Conservation (phyloP, 1,140 invertebrate species). For the Drosophila lacertosa region DNA sequence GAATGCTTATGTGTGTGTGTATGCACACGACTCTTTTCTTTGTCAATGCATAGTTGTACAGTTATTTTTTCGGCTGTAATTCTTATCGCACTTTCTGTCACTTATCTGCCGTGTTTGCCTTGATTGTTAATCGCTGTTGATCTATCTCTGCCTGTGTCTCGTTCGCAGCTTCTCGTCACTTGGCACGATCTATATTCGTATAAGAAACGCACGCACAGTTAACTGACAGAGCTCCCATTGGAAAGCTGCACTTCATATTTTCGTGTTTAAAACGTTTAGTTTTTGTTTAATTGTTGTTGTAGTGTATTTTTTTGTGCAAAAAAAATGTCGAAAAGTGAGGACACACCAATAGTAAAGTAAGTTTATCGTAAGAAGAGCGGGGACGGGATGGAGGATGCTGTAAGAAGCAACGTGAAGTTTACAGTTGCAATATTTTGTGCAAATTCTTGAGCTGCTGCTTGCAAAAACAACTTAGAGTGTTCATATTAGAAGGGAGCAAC, state of each 20-base stretch:
- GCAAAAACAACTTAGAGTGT: conserved; percentile 15
- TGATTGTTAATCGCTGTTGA: conserved; percentile 53
- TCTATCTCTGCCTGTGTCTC: conserved; percentile 4
- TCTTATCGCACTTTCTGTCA: conserved; percentile 31
- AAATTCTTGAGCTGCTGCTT: conserved; percentile 43
- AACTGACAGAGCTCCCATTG: conserved; percentile 25
- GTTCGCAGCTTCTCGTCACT: conserved; percentile 46
- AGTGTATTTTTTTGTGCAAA: conserved; percentile 29
- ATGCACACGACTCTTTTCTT: conserved; percentile 64
- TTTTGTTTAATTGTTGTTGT: background rate
- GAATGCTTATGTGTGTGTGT: conserved; percentile 1
- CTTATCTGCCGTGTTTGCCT: conserved; percentile 67
- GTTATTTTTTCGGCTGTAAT: conserved; percentile 27
- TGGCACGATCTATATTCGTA: conserved; percentile 17
- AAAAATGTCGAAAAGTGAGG: conserved; percentile 66
- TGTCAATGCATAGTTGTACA: conserved; percentile 17
- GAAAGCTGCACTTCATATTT: conserved; percentile 21
- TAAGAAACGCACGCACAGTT: conserved; percentile 41
- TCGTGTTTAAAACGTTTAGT: conserved; percentile 24
- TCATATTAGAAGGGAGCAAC: too few species aligned
- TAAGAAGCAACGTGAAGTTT: background rate
- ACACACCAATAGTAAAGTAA: conserved; percentile 78
- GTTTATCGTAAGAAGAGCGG: too few species aligned
- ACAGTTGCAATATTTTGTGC: conserved; percentile 10
- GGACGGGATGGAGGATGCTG: background rate